A percentile compares a stretch with the other conserved stretches of the same genome.
These are phyloP conservation scores for Heliconius aoede DNA, from an alignment of 2,888 invertebrate genomes.

Conservation along the genomic window DNA sequence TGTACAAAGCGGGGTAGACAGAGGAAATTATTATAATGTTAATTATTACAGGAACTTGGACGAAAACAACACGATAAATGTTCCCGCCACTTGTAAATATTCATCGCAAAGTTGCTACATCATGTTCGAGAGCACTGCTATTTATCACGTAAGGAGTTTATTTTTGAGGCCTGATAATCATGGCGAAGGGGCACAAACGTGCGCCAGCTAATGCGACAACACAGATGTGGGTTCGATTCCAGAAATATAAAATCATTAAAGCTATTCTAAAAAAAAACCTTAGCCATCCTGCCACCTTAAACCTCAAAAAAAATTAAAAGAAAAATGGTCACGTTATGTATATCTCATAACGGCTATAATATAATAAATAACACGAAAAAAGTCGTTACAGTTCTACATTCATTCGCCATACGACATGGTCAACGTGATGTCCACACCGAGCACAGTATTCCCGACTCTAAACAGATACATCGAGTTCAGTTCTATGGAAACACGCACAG, in stretches of 20 bases:
- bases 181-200: background rate
- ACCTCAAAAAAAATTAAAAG: too few relatives aligned
- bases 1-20: background rate
- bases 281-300: too few relatives aligned
- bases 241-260: too few relatives aligned
- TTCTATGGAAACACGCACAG: constrained; percentile 77
- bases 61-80: constrained; percentile 54
- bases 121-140: constrained; percentile 57
- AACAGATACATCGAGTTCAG: constrained; percentile 70
- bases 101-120: constrained; percentile 64
- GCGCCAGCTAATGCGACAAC: background rate
- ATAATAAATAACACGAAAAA: too few relatives aligned
- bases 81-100: constrained; percentile 66
- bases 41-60: constrained; percentile 54
- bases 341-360: too few relatives aligned
- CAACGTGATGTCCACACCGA: constrained; percentile 68
- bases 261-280: too few relatives aligned
- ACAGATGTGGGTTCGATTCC: background rate
- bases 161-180: background rate
- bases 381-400: constrained; percentile 76
- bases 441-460: constrained; percentile 59
- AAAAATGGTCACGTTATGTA: too few relatives aligned
- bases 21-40: background rate
- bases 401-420: constrained; percentile 85
- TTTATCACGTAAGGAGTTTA: background rate